Evolutionary conservation across 92 coral and sea anemone genomes (phyloP), one percentile per base, ranked within the genome.

Genomic region (Epizoanthus stellaris): DNA sequence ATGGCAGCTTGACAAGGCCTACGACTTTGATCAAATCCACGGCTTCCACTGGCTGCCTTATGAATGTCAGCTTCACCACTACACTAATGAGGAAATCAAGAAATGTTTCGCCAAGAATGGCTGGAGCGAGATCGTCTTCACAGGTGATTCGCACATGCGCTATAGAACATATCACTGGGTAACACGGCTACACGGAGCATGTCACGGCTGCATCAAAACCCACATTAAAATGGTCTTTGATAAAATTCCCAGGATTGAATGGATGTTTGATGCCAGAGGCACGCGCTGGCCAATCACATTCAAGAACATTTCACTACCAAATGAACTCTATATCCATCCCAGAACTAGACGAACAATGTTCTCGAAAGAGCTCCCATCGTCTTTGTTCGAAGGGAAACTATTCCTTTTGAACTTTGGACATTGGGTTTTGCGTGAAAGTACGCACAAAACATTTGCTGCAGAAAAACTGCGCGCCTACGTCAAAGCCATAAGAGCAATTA

Each of bases 251-350:
- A 94, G 98, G 47, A 92, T 96, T 19, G 99, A 96, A 81, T 96
- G 99, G 99, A 91, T 96, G 80, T 96, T 96, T 84, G 99, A 96
- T 79, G 99, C 99, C 53, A 95, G 99, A 62, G 99, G 99, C 6
- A 96, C 99, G 15, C 92, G 99, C 53, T 96, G 99, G 99, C 98
- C 99, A 3, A 92, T 93, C 79, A 91, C 98, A 11, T 96, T 96
- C 85, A 85, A 95, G 14, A 87, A 95, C 75, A 91, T 96, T 45
- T 80, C 90, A 39, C 57, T 87, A 84, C 98, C 99, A 13, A 82
- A 91, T 65, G 99, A 96, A 84, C 85, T 96, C 19, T 96, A 96
- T 89, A 88, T 96, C 73, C 90, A 96, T 62, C 94, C 97, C 13
- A 86, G 82, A 62, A 96, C 97, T 23, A 64, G 98, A 57, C 91